Evolutionary conservation across 1,140 invertebrate species (phyloP), one percentile per base, ranked within the genome.

Genomic region (Phenacoccus solenopsis): DNA sequence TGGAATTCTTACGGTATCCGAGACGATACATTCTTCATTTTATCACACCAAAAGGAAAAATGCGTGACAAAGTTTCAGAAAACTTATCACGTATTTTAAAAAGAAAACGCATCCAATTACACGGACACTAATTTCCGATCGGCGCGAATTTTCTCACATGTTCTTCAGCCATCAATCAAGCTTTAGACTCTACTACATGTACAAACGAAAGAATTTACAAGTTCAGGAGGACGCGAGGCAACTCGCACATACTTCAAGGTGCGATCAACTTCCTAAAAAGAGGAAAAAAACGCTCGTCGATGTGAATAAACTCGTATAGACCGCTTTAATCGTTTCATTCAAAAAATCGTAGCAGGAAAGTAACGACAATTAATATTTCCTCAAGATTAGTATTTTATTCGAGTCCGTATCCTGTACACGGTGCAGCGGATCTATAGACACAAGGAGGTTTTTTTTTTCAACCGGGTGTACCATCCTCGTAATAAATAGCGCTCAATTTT

Each of bases 371-470:
- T 49, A 49, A 49, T 49, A 49, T 49, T 49, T 49, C 38, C 38
- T 49, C 38, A n/a, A 49, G 38, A 49, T 49, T 49, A 49, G 38
- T 49, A 49, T 49, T 49, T 49, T 49, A 49, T 49, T 49, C 38
- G 38, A 49, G 3, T 49, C 16, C 38, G 16, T 49, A 49, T 49
- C 38, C 38, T 10, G 38, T n/a, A n/a, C 38, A 49, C 4, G 5
- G 30, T 32, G 5, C 30, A 32, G 13, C 20, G 16, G 38, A 16
- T 9, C 16, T 10, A 49, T 49, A 49, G 38, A 49, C 12, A 49
- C 2, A 49, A 16, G 12, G 38, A 49, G n/a, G n/a, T n/a, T n/a
- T n/a, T n/a, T n/a, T n/a, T n/a, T n/a, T n/a, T n/a, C n/a, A 49
- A 49, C 38, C 38, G 38, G 20, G 13, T 32, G 30, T 49, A 49